Evolutionary conservation across 2,797 vertebrate species (phyloP), one percentile per base, ranked within the genome.

Genomic region (Oreochromis mossambicus): DNA sequence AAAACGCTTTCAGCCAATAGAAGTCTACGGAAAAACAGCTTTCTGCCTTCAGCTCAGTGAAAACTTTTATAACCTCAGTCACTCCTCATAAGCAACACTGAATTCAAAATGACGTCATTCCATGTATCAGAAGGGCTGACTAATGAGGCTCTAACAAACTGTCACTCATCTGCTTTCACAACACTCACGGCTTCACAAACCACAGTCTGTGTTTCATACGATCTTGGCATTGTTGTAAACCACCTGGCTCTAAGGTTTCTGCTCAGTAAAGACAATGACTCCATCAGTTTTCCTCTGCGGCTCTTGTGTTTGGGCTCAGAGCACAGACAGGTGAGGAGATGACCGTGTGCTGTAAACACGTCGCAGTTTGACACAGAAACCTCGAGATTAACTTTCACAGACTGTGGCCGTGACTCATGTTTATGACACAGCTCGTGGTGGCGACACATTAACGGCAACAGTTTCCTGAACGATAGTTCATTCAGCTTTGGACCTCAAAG

Each of bases 381-480:
- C 4, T 38, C 61, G 8, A 66, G 61, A 21, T 14, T 1, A 66
- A 41, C 19, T 21, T 9, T 14, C 19, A 41, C 34, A 41, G 36
- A 9, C 36, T n/a, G 61, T 8, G 36, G 11, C 38, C 13, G 38
- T 68, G 13, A 43, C 38, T 34, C 32, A 2, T 34, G n/a, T 68
- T 43, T 26, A 14, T 10, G 63, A 21, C 48, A 24, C 75, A 38
- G 54, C 54, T 66, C 21, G 38, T 34, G 70, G 82, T 86, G 68
- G 32, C 19, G 41, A 86, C 48, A 87, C 5, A 1, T 32, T 54
- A 12, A 32, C 14, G 9, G 76, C 32, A 63, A 41, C 82, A 41
- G 79, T 34, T 84, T 84, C 85, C 77, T 84, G 77, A 34, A 9
- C 14, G 36, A 8, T 61, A 19, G 73, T 7, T 70, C 70, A 2